Percentiles rank a stretch among this genome's conserved stretches.
These are phyloP conservation scores for Pungitius pungitius DNA, from an alignment of 2,113 vertebrate species.

Conservation along the genomic window DNA sequence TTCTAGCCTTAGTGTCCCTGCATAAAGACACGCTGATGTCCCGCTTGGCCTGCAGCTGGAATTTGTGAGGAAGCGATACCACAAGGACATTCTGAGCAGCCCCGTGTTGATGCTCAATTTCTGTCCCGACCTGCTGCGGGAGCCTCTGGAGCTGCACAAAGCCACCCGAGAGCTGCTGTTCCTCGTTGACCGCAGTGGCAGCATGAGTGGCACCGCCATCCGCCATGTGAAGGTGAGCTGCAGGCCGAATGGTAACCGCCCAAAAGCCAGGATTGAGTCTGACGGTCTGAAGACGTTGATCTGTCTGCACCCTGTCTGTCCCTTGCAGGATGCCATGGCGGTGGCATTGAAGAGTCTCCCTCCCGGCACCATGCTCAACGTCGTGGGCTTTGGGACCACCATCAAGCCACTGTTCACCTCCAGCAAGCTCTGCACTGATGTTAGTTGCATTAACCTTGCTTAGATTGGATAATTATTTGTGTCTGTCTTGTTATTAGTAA, in stretches of 20 bases:
- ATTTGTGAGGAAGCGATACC: conserved; percentile 92
- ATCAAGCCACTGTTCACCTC: conserved; percentile 86
- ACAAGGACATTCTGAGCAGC: conserved; percentile 93
- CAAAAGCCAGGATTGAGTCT: neutral
- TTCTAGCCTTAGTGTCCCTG: neutral
- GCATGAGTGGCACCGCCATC: conserved; percentile 78
- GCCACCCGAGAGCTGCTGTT: conserved; percentile 91
- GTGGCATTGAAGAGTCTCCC: conserved; percentile 94
- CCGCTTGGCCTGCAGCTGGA: conserved; percentile 81
- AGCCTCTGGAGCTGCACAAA: conserved; percentile 82
- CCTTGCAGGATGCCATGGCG: conserved; percentile 87
- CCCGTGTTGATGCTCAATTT: conserved; percentile 97
- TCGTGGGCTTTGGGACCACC: conserved; percentile 81
- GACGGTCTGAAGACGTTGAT: neutral
- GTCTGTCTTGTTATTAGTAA: neutral
- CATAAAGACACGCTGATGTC: conserved; percentile 4
- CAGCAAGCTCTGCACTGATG: conserved; percentile 90
- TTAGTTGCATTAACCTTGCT: conserved; percentile 67
- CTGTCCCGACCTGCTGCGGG: conserved; percentile 83
- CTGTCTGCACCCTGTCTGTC: neutral
- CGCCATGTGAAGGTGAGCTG: conserved; percentile 82
- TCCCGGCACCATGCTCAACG: conserved; percentile 86
- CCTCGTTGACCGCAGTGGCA: conserved; percentile 84
- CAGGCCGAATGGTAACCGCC: neutral
- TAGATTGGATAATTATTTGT: neutral